Evolutionary conservation across 2,888 invertebrate genomes (phyloP), one percentile per base, ranked within the genome.

Genomic region (Metellina segmentata): DNA sequence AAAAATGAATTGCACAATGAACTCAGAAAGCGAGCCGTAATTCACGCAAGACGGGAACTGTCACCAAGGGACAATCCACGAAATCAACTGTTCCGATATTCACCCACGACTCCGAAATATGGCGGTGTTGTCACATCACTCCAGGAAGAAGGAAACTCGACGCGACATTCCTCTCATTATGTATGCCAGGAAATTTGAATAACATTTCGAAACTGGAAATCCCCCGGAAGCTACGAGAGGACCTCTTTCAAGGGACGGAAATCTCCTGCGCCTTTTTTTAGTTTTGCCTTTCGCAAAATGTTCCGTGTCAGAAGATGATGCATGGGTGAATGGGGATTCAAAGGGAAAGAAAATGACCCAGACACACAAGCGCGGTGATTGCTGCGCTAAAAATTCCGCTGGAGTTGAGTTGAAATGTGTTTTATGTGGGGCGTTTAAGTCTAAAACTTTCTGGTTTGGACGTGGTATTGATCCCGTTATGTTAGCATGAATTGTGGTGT

Each of bases 151-250:
- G 51, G 52, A 78, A 61, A 49, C 9, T 8, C n/a, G n/a, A 49
- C 51, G 49, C 19, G 78, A 78, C 81, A 48, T 48, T 1, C 16
- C 34, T n/a, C 52, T 70, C 70, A 70, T 81, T 81, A 81, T 49
- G 70, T 70, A 81, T 81, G 70, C 81, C 34, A n/a, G 49, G 48
- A 81, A 81, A 81, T 81, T 81, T 70, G 81, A 81, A 81, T 81
- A 81, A 70, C 69, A 81, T 81, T 81, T 70, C 70, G 71, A 19
- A 19, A 13, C 52, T 78, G 19, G 20, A 19, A 78, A 20, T 78
- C 16, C 19, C 19, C 78, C 52, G 49, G 69, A 70, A n/a, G 13
- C 51, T n/a, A 77, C 9, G 34, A 1, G 34, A 34, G 34, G 4
- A 49, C 11, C 48, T 34, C 13, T 34, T 75, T 49, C 48, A 1